phyloP scores from a whole-genome alignment of 2,113 vertebrate genomes.

The Myiagra hebetior region DNA sequence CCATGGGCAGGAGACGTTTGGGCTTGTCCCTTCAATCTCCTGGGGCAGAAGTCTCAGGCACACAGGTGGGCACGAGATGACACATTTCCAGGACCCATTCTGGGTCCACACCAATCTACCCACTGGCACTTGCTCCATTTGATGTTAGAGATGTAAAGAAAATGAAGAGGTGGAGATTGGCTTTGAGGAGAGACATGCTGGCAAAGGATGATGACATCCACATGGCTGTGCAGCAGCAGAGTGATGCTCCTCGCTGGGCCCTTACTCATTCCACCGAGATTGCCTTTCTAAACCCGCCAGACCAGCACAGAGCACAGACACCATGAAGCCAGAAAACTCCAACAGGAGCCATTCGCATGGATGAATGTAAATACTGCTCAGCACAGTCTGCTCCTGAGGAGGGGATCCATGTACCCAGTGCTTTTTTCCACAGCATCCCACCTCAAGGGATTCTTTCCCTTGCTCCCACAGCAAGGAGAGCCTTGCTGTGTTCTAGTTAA shows the following conservation, averaged over 20 bases:
- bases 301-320: neutral
- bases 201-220: accelerated
- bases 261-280: neutral
- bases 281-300: neutral
- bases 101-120: neutral
- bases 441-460: neutral
- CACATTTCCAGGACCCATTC: neutral
- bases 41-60: neutral
- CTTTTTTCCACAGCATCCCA: neutral
- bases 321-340: neutral
- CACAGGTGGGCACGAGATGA: accelerated
- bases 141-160: neutral
- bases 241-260: neutral
- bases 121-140: neutral
- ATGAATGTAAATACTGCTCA: neutral
- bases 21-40: neutral
- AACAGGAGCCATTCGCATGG: neutral
- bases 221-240: neutral
- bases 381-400: neutral
- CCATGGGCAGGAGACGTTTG: neutral
- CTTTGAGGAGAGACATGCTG: neutral
- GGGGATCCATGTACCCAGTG: neutral
- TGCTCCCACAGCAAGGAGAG: neutral
- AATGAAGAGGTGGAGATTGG: neutral
- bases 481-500: neutral